Evolutionary conservation across 1,140 invertebrate species (phyloP), one percentile per base, ranked within the genome.

Genomic region (Argopecten irradians): DNA sequence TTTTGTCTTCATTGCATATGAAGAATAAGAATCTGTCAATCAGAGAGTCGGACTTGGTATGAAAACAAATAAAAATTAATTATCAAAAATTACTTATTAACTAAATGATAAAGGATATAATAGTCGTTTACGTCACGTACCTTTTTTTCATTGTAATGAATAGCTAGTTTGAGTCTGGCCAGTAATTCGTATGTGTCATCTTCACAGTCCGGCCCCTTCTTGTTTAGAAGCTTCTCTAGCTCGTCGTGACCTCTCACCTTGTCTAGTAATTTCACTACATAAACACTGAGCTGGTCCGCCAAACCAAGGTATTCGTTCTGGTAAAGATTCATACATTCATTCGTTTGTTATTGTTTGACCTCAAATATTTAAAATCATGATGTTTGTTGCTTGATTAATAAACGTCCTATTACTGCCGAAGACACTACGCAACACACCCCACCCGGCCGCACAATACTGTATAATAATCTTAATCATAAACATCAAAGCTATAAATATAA

Each of bases 251-350:
- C 94, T 28, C 95, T 91, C 13, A 95, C 94, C 89, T 95, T 94
- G 89, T 95, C 94, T 39, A 95, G 87, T 34, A 95, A 86, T 85
- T 93, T 93, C 0, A 95, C 94, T 13, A 94, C 93, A 85, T 95
- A 95, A 0, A 92, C 91, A 82, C 96, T 96, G 35, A 96, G 95
- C 91, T 96, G 96, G 86, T 95, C 88, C 0, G 96, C 95, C 3
- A 97, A 93, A 19, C 95, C 95, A n/a, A 95, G 91, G 94, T 97
- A 97, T 22, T 96, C 95, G 85, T 94, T 94, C 94, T 95, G 88
- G 39, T 91, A 92, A 90, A 84, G 85, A 85, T 28, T 71, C 55
- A 43, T 5, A 34, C n/a, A 33, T 28, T 33, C 83, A 3, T 84
- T 34, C 2, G 0, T 28, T 3, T 2, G 3, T 11, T 32, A 32